Conservation (phyloP, 2,113 vertebrate genomes). For the Campylorhamphus procurvoides region DNA sequence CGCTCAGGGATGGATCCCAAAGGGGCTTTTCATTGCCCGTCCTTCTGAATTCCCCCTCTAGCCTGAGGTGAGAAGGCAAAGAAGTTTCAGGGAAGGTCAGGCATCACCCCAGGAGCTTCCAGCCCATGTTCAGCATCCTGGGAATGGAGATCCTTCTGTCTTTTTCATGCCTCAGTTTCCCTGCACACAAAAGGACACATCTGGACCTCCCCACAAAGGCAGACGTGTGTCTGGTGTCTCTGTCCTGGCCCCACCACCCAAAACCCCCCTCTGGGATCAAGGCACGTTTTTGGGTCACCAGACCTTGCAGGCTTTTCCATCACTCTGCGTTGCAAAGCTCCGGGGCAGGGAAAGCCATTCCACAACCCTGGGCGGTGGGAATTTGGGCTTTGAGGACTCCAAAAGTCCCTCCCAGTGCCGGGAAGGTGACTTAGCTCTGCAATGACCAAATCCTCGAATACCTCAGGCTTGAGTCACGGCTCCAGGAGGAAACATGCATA, state of each 20-base stretch:
- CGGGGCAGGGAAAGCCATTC: neutral
- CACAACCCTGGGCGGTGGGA: fast-evolving
- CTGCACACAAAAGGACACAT: neutral
- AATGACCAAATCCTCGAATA: constrained; percentile 40
- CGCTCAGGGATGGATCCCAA: neutral
- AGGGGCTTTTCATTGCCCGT: fast-evolving
- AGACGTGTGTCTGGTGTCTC: neutral
- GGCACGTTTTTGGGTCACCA: neutral
- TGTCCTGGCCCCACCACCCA: neutral
- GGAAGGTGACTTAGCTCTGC: constrained; percentile 1
- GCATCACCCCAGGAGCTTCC: neutral
- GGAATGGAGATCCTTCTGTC: no score
- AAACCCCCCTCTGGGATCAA: neutral
- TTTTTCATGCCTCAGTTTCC: neutral
- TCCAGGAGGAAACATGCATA: neutral
- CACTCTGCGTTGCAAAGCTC: neutral
- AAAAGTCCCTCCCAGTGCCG: neutral
- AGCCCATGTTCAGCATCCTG: neutral
- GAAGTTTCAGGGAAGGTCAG: neutral
- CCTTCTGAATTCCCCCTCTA: neutral
- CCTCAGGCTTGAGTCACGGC: constrained; percentile 23
- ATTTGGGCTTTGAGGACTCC: neutral
- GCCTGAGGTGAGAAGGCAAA: neutral
- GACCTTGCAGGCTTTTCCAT: neutral
- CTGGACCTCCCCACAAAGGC: neutral